phyloP scores from a whole-genome alignment of 2,888 invertebrate genomes.

The Lottia scabra region DNA sequence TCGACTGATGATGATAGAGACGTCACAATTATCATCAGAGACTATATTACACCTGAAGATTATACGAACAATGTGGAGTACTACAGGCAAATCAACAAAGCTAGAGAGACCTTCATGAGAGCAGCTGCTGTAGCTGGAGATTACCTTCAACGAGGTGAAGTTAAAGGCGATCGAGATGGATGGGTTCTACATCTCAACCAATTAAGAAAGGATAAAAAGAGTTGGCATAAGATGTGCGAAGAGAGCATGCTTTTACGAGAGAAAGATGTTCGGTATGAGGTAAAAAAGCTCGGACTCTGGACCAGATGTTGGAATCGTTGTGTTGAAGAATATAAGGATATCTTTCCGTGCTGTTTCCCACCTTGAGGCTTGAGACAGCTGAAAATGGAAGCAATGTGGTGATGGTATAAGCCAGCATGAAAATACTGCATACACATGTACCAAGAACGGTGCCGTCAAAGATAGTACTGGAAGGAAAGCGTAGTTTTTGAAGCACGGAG shows the following conservation, averaged over 20 bases:
- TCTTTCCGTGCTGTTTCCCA: conserved; percentile 11
- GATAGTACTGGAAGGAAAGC: no score
- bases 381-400: not conserved
- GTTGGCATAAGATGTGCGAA: not conserved
- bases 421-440: no score
- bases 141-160: not conserved
- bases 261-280: not conserved
- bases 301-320: not conserved
- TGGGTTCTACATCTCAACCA: not conserved
- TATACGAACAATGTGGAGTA: not conserved
- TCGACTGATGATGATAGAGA: conserved; percentile 1
- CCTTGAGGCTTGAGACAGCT: not conserved
- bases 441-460: no score
- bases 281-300: not conserved
- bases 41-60: not conserved
- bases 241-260: not conserved
- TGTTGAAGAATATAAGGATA: not conserved
- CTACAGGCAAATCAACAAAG: conserved; percentile 10
- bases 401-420: not conserved
- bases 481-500: no score
- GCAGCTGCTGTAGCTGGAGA: not conserved
- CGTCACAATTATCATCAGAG: not conserved
- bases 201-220: not conserved
- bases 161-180: conserved; percentile 3
- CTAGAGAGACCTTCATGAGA: not conserved